Conservation (phyloP, 2,888 invertebrate species). For the Eutolmus rufibarbis region DNA sequence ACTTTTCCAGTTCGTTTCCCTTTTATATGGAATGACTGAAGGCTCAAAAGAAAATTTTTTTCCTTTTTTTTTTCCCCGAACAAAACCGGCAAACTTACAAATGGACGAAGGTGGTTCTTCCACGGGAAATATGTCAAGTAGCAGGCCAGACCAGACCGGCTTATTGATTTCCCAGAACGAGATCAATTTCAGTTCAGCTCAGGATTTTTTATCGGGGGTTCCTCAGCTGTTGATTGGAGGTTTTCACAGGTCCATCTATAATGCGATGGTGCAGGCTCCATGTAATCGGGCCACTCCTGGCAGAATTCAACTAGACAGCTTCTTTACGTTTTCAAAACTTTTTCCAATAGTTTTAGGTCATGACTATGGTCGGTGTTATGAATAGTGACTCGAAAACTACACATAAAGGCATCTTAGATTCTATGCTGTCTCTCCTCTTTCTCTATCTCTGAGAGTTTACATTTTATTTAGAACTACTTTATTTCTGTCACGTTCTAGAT, state of each 20-base stretch:
- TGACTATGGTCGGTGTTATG: background rate
- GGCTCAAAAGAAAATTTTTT: slow-evolving; percentile 1
- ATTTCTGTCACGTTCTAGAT: no score
- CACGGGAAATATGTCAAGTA: background rate
- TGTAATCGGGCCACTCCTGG: background rate
- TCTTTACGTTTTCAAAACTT: background rate
- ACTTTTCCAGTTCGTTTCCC: slow-evolving; percentile 28
- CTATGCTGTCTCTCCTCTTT: no score
- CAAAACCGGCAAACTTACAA: background rate
- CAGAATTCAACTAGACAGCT: background rate
- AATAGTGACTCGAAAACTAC: background rate
- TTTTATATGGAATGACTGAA: background rate
- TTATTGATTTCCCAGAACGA: background rate
- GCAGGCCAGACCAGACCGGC: background rate
- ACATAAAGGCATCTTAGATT: background rate
- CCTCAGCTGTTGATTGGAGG: background rate
- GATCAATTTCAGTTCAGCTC: background rate
- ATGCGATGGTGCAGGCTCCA: background rate
- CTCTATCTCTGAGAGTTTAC: no score
- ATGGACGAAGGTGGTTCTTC: background rate
- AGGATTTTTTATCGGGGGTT: background rate
- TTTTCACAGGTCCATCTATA: background rate
- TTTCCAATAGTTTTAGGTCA: background rate
- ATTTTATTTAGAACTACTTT: no score
- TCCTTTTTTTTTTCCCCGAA: background rate